Evolutionary conservation across 2,888 invertebrate species (phyloP).

Genomic region (Cylloceria caligata): DNA sequence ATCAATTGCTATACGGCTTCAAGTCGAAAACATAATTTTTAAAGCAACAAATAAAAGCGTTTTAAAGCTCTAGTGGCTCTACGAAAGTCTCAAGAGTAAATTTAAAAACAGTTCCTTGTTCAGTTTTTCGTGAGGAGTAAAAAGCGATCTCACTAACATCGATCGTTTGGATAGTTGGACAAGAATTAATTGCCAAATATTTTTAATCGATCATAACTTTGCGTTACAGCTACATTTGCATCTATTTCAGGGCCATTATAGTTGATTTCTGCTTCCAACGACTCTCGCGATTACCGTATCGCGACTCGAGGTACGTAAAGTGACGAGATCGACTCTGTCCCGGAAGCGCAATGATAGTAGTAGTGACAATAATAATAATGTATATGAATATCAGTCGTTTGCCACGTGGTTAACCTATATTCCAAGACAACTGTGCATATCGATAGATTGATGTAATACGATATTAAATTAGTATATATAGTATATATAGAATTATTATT

Average conservation of each 20-base stretch:
- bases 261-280: not conserved
- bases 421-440: constrained; percentile 50
- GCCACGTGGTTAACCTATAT: constrained; percentile 39
- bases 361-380: constrained; percentile 9
- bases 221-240: not conserved
- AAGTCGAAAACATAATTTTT: not conserved
- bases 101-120: not conserved
- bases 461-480: constrained; percentile 34
- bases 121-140: too few relatives aligned
- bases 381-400: constrained; percentile 32
- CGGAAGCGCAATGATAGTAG: constrained; percentile 7
- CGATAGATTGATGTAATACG: constrained; percentile 52
- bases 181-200: not conserved
- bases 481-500: constrained; percentile 43
- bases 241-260: not conserved
- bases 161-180: not conserved
- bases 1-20: not conserved
- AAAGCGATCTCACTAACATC: not conserved
- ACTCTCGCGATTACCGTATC: not conserved
- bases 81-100: not conserved
- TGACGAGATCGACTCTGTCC: not conserved
- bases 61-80: not conserved
- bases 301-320: not conserved
- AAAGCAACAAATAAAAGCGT: not conserved
- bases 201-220: not conserved